Evolutionary conservation across 1,140 invertebrate genomes (phyloP).

Genomic region (Heliconius congener): DNA sequence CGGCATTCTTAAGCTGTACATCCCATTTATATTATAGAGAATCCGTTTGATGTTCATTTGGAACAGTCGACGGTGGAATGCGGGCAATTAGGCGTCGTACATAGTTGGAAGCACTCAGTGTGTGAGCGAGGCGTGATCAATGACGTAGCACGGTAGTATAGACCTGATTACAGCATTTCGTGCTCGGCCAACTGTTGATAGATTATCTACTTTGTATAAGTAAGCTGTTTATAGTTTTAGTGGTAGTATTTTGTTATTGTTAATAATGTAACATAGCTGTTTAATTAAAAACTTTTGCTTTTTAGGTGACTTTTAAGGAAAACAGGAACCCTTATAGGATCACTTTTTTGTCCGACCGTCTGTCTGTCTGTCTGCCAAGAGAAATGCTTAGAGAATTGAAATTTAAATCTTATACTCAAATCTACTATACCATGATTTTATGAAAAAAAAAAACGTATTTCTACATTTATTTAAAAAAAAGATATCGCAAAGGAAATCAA

Average conservation of each 20-base stretch:
- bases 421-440: no score
- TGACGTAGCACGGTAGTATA: background rate
- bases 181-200: background rate
- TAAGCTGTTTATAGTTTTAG: background rate
- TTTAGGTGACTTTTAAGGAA: no score
- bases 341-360: no score
- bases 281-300: no score
- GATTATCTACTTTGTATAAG: background rate
- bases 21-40: background rate
- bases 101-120: background rate
- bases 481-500: no score
- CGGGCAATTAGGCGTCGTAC: slow-evolving; percentile 7
- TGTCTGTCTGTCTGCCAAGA: no score
- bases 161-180: background rate
- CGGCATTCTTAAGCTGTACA: background rate
- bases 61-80: background rate
- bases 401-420: no score
- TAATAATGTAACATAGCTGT: background rate
- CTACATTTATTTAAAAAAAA: no score
- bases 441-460: no score
- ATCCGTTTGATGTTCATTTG: background rate
- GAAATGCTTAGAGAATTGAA: no score
- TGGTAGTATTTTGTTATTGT: background rate
- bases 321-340: no score
- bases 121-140: background rate